A percentile compares a stretch with the other conserved stretches of the same genome.
phyloP scores from a whole-genome alignment of 2,888 invertebrate species.

The Lampropteryx suffumata region DNA sequence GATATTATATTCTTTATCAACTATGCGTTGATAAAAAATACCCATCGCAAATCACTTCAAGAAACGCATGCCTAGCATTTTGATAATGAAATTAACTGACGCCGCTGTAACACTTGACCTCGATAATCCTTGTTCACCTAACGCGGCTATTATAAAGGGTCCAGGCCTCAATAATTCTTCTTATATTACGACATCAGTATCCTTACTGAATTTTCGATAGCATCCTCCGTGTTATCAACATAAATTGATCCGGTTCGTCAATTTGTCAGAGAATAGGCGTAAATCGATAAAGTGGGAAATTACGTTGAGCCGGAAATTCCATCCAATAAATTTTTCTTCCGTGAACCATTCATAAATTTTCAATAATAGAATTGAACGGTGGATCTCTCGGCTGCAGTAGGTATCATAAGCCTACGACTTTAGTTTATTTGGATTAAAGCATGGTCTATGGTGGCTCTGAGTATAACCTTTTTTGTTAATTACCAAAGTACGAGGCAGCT shows the following conservation, averaged over 20 bases:
- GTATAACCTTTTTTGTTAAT: constrained; percentile 60
- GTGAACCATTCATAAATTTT: constrained; percentile 71
- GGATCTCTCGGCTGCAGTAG: constrained; percentile 48
- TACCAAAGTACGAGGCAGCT: constrained; percentile 42
- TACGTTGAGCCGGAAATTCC: constrained; percentile 62
- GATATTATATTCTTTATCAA: too few relatives aligned
- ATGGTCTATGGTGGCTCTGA: constrained; percentile 22
- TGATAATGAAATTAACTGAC: constrained; percentile 33
- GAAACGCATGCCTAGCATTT: constrained; percentile 15
- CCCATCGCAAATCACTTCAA: not conserved
- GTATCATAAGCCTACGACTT: constrained; percentile 61
- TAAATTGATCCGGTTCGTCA: constrained; percentile 46
- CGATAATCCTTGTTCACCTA: constrained; percentile 33
- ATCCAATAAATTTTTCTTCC: constrained; percentile 68
- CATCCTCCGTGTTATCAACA: constrained; percentile 47
- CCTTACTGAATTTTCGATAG: constrained; percentile 41
- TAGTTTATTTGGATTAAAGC: constrained; percentile 58
- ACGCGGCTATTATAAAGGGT: constrained; percentile 31
- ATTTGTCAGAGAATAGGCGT: constrained; percentile 53
- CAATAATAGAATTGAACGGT: constrained; percentile 73
- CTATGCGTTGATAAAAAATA: too few relatives aligned
- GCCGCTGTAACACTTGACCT: constrained; percentile 30
- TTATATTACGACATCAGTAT: constrained; percentile 41
- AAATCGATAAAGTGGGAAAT: constrained; percentile 65
- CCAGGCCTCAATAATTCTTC: constrained; percentile 42